Evolutionary conservation across 2,888 invertebrate species (phyloP), one percentile per base, ranked within the genome.

Genomic region (Acleris emargana): DNA sequence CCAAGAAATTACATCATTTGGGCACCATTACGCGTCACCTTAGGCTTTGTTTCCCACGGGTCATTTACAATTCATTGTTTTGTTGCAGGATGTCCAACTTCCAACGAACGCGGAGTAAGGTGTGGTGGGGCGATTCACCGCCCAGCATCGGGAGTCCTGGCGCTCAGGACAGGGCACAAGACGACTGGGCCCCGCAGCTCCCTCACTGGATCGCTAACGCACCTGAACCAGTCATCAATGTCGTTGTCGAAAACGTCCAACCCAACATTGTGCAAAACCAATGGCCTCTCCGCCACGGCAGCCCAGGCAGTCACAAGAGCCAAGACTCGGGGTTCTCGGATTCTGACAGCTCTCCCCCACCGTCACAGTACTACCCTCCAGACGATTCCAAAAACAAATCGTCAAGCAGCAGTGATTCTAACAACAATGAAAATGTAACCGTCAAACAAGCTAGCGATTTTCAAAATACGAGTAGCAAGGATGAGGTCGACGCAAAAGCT

Each of bases 241-340:
- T 87, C 74, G 88, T 84, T 73, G 79, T 76, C 9, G 87, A 89
- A 69, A 87, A 89, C 72, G 79, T 90, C 74, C 84, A 80, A 71
- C 85, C 84, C 25, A 79, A 82, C 68, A 80, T 83, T 72, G 80
- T 77, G 67, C 89, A 80, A 64, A 86, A 89, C 72, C 89, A 85
- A 69, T 93, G 93, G 93, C 91, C 91, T 42, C 81, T 90, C 28
- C 83, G 93, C 22, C 92, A 88, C 68, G 93, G 90, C 76, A 94
- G 92, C 78, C 94, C 89, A 71, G 94, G 87, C 32, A 95, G 95
- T 80, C 95, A 95, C 70, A 95, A 95, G 69, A 96, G 96, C 77
- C 96, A 96, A 84, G 96, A 96, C 83, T 96, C 96, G 0, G 96
- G 96, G 1, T 96, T 96, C 83, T 96, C 96, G 0, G 96, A 96